Base-by-base conservation (phyloP, 1,140 invertebrate species). In the Adelges cooleyi region DNA sequence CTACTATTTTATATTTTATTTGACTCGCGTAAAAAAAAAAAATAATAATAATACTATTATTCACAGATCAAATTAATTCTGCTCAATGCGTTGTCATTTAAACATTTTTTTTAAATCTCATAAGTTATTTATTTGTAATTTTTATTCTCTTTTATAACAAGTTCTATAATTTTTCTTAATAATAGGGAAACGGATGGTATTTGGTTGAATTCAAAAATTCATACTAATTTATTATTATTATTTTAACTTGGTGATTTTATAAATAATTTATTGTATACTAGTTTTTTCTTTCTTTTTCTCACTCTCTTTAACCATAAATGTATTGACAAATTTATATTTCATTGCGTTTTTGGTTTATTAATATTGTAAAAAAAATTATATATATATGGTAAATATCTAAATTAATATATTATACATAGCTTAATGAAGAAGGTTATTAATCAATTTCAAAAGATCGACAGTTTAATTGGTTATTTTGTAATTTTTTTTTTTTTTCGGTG, bases 131-230 rank as follows among this genome's bases (percentile, higher is more conserved):
- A n/a, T 27, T 62, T 62, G 17, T 33, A 33, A 10, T 59, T 46
- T 62, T 29, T 23, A 9, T 59, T 29, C 27, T 25, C 42, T n/a
- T 27, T 33, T 5, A 33, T 42, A 44, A 33, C 11, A 33, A 48
- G 25, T 44, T 44, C 5, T 33, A 20, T 62, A 17, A 44, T 25
- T 44, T 62, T 48, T 46, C 17, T 62, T 62, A n/a, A n/a, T n/a
- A 29, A 62, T 62, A 22, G 42, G 56, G 56, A 62, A 62, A 48
- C 25, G 56, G 56, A 62, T 46, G 56, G 56, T 62, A 62, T 46
- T 62, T 38, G 56, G 42, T 48, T 23, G 44, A 62, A 40, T 62
- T 48, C 13, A 17, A 20, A 20, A 59, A 59, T 56, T 56, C 36
- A 44, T 59, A 42, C 36, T 59, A 42, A 42, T 46, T 59, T 62